Conservation (phyloP, 2,113 vertebrate species). For the Saccopteryx bilineata region DNA sequence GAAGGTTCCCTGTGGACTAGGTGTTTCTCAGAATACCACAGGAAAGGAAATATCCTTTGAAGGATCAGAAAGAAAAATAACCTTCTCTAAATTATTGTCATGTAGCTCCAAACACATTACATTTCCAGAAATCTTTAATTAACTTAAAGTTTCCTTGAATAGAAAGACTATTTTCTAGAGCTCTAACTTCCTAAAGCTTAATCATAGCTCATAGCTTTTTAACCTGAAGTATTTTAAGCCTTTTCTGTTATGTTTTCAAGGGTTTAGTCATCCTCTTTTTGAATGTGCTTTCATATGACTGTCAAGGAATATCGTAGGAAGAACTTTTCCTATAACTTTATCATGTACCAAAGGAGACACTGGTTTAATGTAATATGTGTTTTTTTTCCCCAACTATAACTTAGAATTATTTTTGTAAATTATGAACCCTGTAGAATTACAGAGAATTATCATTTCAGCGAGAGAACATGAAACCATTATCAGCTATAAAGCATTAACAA, state of each 20-base stretch:
- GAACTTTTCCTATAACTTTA: neutral
- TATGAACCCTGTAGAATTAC: neutral
- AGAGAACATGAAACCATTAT: conserved; percentile 16
- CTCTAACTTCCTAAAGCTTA: neutral
- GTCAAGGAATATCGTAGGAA: neutral
- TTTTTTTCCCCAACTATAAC: neutral
- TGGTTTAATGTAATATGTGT: neutral
- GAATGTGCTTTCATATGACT: neutral
- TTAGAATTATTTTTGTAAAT: neutral
- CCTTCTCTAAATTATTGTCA: neutral
- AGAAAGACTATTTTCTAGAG: neutral
- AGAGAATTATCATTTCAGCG: neutral
- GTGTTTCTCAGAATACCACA: neutral
- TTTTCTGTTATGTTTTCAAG: neutral
- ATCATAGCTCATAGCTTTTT: neutral
- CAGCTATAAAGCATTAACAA: neutral
- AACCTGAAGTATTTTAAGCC: neutral
- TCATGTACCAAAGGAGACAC: neutral
- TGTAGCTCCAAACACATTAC: neutral
- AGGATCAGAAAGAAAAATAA: neutral
- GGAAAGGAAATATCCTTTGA: neutral
- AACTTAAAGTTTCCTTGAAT: conserved; percentile 14
- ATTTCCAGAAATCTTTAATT: neutral
- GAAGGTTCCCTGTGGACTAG: neutral
- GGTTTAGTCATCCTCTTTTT: neutral